These are phyloP conservation scores for Drosophila cyrtoloma DNA, from an alignment of 2,888 invertebrate species.

Conservation along the genomic window DNA sequence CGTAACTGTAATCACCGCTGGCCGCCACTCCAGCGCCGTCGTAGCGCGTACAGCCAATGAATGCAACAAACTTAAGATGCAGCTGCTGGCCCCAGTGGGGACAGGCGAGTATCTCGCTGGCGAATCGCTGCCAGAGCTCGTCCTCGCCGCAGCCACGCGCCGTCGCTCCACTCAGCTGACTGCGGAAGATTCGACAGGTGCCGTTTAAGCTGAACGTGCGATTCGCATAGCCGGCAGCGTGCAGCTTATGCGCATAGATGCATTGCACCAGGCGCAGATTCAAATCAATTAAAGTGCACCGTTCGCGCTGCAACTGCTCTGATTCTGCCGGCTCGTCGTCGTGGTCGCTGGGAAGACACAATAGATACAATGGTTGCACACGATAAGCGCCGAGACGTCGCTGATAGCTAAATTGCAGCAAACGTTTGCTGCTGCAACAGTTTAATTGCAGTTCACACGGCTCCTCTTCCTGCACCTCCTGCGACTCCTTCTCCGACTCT, in stretches of 20 bases:
- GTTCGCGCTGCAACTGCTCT: constrained; percentile 86
- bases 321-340: constrained; percentile 85
- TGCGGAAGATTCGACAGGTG: constrained; percentile 91
- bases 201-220: constrained; percentile 93
- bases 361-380: constrained; percentile 91
- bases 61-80: constrained; percentile 93
- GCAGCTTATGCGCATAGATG: constrained; percentile 94
- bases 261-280: constrained; percentile 93
- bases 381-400: constrained; percentile 55
- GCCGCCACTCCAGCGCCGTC: constrained; percentile 88
- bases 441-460: constrained; percentile 46
- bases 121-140: constrained; percentile 93
- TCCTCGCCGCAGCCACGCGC: constrained; percentile 91
- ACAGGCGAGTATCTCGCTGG: constrained; percentile 92
- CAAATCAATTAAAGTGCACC: constrained; percentile 90
- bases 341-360: constrained; percentile 91
- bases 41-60: constrained; percentile 94
- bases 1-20: constrained; percentile 88
- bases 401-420: constrained; percentile 59
- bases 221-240: constrained; percentile 89
- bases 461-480: neutral
- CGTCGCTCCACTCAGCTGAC: constrained; percentile 89
- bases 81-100: constrained; percentile 85
- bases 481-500: neutral
- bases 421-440: constrained; percentile 63